Conservation (phyloP, 2,113 vertebrate genomes). For the Ursus arctos region DNA sequence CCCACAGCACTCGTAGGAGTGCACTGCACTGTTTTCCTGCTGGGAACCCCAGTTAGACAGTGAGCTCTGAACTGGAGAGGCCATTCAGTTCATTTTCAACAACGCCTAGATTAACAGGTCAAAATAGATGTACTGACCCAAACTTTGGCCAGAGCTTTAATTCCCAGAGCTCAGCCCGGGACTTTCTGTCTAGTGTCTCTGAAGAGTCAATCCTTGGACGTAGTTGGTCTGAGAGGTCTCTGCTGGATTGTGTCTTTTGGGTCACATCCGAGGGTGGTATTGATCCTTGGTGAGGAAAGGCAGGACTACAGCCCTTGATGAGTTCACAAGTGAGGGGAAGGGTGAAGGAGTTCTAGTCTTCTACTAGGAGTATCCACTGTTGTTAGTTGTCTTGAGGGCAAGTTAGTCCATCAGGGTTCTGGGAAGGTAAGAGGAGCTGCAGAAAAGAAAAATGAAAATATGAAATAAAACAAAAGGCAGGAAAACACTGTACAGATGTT, state of each 20-base stretch:
- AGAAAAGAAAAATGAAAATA: background rate
- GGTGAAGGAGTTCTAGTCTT: rapidly evolving
- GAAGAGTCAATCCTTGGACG: background rate
- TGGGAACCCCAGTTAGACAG: rapidly evolving
- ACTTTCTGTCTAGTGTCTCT: background rate
- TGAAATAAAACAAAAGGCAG: background rate
- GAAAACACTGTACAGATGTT: background rate
- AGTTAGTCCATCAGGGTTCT: background rate
- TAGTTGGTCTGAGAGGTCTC: background rate
- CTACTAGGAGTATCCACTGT: rapidly evolving
- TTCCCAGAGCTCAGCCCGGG: background rate
- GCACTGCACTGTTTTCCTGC: rapidly evolving
- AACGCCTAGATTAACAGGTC: too few relatives aligned
- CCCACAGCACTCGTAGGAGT: rapidly evolving
- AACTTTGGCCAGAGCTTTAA: background rate
- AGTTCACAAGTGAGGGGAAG: background rate
- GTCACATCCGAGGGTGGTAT: background rate
- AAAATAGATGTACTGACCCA: background rate
- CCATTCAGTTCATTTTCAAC: background rate
- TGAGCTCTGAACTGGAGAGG: background rate
- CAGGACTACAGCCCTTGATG: rapidly evolving
- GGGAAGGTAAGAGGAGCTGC: background rate
- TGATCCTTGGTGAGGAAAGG: background rate
- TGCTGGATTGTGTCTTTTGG: background rate
- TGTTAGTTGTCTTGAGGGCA: background rate